These are phyloP conservation scores for Hippoglossus stenolepis DNA, from an alignment of 2,113 vertebrate species.

Conservation along the genomic window DNA sequence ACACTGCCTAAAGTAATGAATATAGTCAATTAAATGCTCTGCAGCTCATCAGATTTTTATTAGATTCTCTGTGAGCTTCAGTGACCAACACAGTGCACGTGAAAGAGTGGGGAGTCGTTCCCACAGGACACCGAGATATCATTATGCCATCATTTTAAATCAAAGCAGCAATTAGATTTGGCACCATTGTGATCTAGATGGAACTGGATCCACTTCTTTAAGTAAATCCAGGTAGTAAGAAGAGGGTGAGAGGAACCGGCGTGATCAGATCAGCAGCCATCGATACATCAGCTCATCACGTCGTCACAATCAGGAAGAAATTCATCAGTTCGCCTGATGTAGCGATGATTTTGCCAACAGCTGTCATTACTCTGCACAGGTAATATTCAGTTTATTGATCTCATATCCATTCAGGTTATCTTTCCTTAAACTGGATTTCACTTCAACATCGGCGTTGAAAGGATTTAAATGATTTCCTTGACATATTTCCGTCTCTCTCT, in stretches of 20 bases:
- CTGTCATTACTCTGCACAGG: constrained; percentile 1
- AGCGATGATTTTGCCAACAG: not conserved
- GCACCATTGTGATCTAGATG: constrained; percentile 22
- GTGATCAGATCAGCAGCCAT: constrained; percentile 30
- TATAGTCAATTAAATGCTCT: constrained; percentile 31
- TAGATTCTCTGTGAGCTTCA: not conserved
- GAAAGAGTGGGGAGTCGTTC: not conserved
- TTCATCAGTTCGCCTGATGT: constrained; percentile 21
- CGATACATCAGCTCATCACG: constrained; percentile 15
- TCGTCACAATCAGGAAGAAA: constrained; percentile 30
- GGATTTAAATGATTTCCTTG: constrained; percentile 5
- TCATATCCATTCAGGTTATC: constrained; percentile 4
- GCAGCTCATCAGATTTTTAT: constrained; percentile 23
- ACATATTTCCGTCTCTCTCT: constrained; percentile 15
- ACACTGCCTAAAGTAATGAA: constrained; percentile 15
- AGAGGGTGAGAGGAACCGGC: constrained; percentile 2
- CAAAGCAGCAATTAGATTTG: constrained; percentile 17
- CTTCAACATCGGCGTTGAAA: constrained; percentile 9
- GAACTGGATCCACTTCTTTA: not conserved
- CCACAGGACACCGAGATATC: not conserved
- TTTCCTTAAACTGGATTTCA: not conserved
- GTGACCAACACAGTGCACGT: not conserved
- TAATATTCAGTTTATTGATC: constrained; percentile 9
- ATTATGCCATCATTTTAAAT: not conserved
- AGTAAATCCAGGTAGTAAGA: not conserved